Evolutionary conservation across 2,797 vertebrate species (phyloP), one percentile per base, ranked within the genome.

Genomic region (Menidia menidia): DNA sequence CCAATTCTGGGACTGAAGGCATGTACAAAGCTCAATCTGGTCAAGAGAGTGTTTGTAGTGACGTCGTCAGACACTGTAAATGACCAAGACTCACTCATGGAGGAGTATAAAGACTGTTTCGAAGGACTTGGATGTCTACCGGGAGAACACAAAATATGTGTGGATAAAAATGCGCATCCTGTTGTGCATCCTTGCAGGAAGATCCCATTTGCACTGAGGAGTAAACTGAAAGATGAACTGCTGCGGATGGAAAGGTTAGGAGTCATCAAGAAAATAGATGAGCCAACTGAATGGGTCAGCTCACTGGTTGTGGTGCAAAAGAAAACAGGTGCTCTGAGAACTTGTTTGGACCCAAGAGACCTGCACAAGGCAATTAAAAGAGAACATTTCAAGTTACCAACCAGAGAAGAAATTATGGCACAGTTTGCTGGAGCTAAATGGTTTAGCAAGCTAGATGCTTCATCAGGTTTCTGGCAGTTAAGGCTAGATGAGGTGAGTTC

Each of bases 381-480:
- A 54, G 52, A 54, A 33, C 52, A 54, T 33, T 54, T 54, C 6
- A 52, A 52, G 50, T 52, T 52, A 52, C 51, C 14, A 8, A 54
- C 51, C 51, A 31, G 51, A 52, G 51, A 52, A 31, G 25, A 52
- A 52, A 52, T 52, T 32, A 55, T 54, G 52, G 30, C 52, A 54
- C 30, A 54, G 31, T 54, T 54, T 54, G 52, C 31, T 54, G 31
- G 15, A 16, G 31, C 52, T 9, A 54, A 54, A 16, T 54, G 31
- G 30, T 54, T 54, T 15, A 54, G 52, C 6, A 54, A 54, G 35
- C 52, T 54, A n/a, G 31, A 54, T 3, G 52, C 31, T 6, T 54
- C 31, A 3, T 68, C 58, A 18, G 63, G 60, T 39, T 82, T 54
- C 7, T 78, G 68, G 68, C 62, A 70, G 10, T 6, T 75, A 6